phyloP scores from a whole-genome alignment of 2,797 vertebrate species.

The Ispidina lecontei region DNA sequence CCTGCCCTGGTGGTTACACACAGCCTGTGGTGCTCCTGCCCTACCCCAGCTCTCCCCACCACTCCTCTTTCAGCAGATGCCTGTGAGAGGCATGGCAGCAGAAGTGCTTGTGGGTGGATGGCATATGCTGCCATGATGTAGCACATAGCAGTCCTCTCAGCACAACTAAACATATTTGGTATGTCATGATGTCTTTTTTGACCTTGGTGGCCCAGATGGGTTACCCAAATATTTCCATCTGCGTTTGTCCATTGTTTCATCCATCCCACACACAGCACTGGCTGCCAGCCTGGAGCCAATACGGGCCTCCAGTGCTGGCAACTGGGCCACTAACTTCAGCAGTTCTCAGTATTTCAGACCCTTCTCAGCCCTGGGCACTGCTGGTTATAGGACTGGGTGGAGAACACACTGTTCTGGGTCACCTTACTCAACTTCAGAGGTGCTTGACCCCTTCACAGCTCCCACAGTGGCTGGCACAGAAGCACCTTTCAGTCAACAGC shows the following conservation, averaged over 20 bases:
- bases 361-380: background rate
- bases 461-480: background rate
- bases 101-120: conserved; percentile 35
- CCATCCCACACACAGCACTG: background rate
- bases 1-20: background rate
- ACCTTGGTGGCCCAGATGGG: conserved; percentile 4
- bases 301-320: background rate
- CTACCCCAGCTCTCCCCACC: background rate
- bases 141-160: conserved; percentile 4
- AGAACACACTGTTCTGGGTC: background rate
- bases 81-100: conserved; percentile 23
- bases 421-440: background rate
- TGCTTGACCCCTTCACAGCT: background rate
- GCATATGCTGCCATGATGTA: background rate
- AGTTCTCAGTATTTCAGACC: background rate
- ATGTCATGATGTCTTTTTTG: conserved; percentile 6
- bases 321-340: background rate
- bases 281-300: background rate
- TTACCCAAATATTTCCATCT: conserved; percentile 36
- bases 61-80: conserved; percentile 3
- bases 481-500: background rate
- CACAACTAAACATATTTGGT: background rate
- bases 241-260: background rate
- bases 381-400: background rate
- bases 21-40: background rate